Evolutionary conservation across 2,797 vertebrate genomes (phyloP).

Genomic region (Leptatherina wallacei): DNA sequence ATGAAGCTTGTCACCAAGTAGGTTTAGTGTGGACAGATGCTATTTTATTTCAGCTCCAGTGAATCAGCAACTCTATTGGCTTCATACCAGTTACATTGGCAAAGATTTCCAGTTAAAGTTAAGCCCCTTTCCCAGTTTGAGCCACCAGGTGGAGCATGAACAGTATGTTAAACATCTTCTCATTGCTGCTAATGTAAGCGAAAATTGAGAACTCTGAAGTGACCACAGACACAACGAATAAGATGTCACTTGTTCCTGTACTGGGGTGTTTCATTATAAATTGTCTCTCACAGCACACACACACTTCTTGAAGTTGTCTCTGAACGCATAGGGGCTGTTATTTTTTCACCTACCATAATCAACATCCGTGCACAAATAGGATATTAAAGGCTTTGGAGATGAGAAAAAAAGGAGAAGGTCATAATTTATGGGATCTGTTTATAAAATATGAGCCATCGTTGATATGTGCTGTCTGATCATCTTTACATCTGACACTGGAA

Average conservation of each 20-base stretch:
- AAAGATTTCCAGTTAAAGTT: background rate
- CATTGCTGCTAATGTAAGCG: constrained; percentile 41
- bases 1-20: background rate
- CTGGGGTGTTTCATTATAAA: constrained; percentile 13
- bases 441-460: constrained; percentile 36
- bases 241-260: constrained; percentile 30
- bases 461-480: constrained; percentile 29
- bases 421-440: constrained; percentile 45
- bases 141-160: constrained; percentile 62
- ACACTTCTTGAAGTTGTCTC: background rate
- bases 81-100: background rate
- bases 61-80: too few relatives aligned
- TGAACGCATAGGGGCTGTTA: background rate
- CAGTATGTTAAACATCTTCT: background rate
- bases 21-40: background rate
- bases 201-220: constrained; percentile 34
- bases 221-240: constrained; percentile 24
- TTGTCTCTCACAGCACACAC: background rate
- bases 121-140: background rate
- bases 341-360: too few relatives aligned
- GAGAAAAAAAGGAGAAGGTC: background rate
- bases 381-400: background rate
- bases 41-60: background rate
- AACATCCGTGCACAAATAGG: background rate
- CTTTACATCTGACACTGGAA: constrained; percentile 50